Evolutionary conservation across 2,888 invertebrate species (phyloP), one percentile per base, ranked within the genome.

Genomic region (Cephonodes hylas): DNA sequence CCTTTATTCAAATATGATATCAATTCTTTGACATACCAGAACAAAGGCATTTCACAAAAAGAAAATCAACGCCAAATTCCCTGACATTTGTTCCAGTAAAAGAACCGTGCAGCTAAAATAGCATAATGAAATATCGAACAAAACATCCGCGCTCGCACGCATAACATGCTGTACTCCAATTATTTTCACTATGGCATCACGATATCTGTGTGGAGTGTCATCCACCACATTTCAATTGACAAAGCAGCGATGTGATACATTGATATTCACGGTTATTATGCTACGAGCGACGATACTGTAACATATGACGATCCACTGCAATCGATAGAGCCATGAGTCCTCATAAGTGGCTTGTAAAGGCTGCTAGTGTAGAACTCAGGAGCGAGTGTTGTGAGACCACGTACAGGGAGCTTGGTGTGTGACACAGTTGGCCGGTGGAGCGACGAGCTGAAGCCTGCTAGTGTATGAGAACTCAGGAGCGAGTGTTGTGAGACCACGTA

Each of bases 221-320:
- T 53, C 27, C 18, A 18, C 27, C 31, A 18, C 31, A 53, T 53
- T 53, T 31, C 31, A 53, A 53, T 53, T 31, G 53, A 31, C 53
- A 53, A 31, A 53, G 53, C 53, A 53, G 27, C 53, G 53, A 53
- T 53, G 31, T 31, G 53, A 31, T 53, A 27, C 53, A 53, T 31
- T 53, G 53, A 53, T 53, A 53, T 31, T 15, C 53, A 31, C 18
- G 53, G 53, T 53, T 53, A 53, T 53, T 53, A 53, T 10, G 53
- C 27, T n/a, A 3, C 31, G 18, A 7, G 31, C 53, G 53, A 53
- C 27, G 18, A 5, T 18, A 10, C 18, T 46, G 46, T 31, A 20
- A 53, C 27, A 8, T 27, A 15, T 18, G 10, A 53, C 5, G n/a
- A 46, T 23, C 3, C 38, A n/a, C 38, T n/a, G n/a, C n/a, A n/a